phyloP scores from a whole-genome alignment of 2,888 invertebrate genomes.

The Cerastoderma edule region DNA sequence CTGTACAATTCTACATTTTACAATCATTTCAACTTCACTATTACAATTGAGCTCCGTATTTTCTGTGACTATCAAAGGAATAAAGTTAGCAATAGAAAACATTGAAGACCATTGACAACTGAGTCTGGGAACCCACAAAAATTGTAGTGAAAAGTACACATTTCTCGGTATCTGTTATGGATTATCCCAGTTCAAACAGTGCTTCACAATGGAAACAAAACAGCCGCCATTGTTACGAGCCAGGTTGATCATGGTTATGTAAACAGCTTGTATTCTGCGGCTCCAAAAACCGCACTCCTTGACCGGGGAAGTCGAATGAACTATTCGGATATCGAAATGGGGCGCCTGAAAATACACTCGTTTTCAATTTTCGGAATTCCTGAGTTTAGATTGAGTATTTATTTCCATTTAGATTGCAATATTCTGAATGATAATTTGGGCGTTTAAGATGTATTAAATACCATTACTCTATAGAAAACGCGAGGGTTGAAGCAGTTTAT shows the following conservation, averaged over 20 bases:
- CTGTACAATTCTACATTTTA: too few species aligned
- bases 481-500: constrained; percentile 50
- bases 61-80: too few species aligned
- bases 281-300: constrained; percentile 6
- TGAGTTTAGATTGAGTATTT: constrained; percentile 37
- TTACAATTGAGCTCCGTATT: too few species aligned
- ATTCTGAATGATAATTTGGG: constrained; percentile 51
- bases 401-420: constrained; percentile 42
- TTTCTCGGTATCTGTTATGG: constrained; percentile 14
- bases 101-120: too few species aligned
- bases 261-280: constrained; percentile 7
- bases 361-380: background rate
- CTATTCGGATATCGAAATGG: constrained; percentile 2
- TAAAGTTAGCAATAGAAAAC: too few species aligned
- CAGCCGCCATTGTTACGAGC: constrained; percentile 4
- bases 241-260: constrained; percentile 25
- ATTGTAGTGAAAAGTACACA: background rate
- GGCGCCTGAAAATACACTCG: constrained; percentile 1
- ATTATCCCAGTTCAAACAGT: constrained; percentile 6
- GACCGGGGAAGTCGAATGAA: background rate
- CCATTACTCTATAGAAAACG: constrained; percentile 33
- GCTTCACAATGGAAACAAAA: constrained; percentile 13
- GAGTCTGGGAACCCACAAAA: background rate
- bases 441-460: constrained; percentile 40
- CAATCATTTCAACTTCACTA: too few species aligned